phyloP scores from a whole-genome alignment of 2,113 vertebrate genomes.

The Myocastor coypus region DNA sequence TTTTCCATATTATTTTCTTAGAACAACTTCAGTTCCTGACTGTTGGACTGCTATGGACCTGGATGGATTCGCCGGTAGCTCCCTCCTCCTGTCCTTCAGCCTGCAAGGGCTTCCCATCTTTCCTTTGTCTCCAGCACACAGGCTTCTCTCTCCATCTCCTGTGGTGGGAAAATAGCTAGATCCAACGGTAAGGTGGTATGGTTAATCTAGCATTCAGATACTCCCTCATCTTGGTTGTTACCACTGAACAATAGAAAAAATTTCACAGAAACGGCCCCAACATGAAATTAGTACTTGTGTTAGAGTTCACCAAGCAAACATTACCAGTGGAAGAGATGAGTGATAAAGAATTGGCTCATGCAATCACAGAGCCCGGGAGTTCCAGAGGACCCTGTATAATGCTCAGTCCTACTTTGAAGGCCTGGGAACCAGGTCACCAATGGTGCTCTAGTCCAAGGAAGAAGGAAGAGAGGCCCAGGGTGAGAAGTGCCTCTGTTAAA shows the following conservation, averaged over 20 bases:
- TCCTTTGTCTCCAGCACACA: neutral
- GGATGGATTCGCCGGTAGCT: neutral
- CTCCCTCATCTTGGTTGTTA: neutral
- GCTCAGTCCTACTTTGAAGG: neutral
- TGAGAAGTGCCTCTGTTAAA: neutral
- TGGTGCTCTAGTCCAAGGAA: neutral
- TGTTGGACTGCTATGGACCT: neutral
- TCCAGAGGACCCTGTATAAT: neutral
- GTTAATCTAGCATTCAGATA: neutral
- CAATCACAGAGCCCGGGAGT: neutral
- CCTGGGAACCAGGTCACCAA: neutral
- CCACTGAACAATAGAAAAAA: neutral
- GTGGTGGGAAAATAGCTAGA: neutral
- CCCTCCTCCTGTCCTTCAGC: neutral
- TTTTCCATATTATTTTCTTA: neutral
- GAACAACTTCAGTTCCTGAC: neutral
- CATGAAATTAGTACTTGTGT: neutral
- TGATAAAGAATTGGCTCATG: neutral
- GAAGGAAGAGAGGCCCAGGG: neutral
- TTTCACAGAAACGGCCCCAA: neutral
- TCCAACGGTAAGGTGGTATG: neutral
- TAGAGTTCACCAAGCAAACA: constrained; percentile 6
- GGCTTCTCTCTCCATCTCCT: neutral
- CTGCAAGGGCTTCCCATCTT: neutral
- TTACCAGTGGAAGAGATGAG: neutral